A percentile compares a stretch with the other conserved stretches of the same genome.
Conservation (phyloP, 2,888 invertebrate genomes). For the Xestia rhomboidea region DNA sequence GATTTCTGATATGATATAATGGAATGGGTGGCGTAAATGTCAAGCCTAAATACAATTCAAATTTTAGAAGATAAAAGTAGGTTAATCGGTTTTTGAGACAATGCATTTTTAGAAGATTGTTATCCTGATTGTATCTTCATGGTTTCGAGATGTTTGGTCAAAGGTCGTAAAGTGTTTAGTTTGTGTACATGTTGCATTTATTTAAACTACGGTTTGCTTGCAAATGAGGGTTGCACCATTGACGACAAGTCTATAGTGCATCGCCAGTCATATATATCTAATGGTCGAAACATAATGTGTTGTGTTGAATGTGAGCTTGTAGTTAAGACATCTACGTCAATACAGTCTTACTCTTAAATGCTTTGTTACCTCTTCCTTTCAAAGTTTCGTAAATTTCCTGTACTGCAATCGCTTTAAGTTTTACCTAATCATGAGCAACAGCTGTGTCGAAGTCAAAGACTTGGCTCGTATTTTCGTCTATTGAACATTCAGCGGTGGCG, state of each 20-base stretch:
- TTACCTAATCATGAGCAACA: background rate
- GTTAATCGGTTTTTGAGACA: slow-evolving; percentile 22
- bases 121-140: slow-evolving; percentile 1
- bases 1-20: slow-evolving; percentile 65
- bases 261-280: background rate
- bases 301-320: background rate
- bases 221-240: slow-evolving; percentile 33
- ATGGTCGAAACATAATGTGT: background rate
- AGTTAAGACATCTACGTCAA: background rate
- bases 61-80: slow-evolving; percentile 17
- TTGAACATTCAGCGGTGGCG: background rate
- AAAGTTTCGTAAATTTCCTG: background rate
- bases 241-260: background rate
- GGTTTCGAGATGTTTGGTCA: slow-evolving; percentile 6
- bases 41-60: slow-evolving; percentile 20
- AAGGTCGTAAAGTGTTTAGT: slow-evolving; percentile 10
- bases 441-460: background rate
- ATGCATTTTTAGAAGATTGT: slow-evolving; percentile 11
- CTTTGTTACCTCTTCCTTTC: background rate
- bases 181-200: slow-evolving; percentile 28
- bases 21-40: slow-evolving; percentile 39
- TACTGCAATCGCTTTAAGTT: background rate
- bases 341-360: background rate
- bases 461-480: background rate
- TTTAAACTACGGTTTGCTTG: slow-evolving; percentile 25